phyloP scores from a whole-genome alignment of 2,113 vertebrate genomes.

The Myrmecobius fasciatus region DNA sequence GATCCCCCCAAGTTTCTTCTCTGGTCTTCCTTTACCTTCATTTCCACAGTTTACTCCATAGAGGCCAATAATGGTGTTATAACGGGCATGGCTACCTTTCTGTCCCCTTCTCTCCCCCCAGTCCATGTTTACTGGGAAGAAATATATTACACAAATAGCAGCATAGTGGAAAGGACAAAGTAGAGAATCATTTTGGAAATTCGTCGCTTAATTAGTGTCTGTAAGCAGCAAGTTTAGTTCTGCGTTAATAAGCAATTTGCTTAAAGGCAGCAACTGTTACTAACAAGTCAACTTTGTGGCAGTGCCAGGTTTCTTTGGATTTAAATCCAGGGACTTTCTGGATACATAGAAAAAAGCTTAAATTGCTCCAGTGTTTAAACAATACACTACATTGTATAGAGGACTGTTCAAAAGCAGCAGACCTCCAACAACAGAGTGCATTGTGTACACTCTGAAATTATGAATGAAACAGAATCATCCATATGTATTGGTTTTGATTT shows the following conservation, averaged over 20 bases:
- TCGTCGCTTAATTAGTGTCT: conserved; percentile 63
- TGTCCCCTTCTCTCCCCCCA: neutral
- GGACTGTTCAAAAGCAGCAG: conserved; percentile 67
- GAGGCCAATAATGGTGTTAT: no score
- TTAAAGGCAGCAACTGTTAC: conserved; percentile 81
- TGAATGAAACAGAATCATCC: conserved; percentile 79
- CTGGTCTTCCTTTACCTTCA: neutral
- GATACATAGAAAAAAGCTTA: conserved; percentile 79
- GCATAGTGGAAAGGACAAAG: conserved; percentile 30
- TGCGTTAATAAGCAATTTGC: conserved; percentile 80
- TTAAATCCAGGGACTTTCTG: conserved; percentile 82
- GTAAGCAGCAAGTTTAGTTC: conserved; percentile 57
- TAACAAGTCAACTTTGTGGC: conserved; percentile 79
- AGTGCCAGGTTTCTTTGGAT: conserved; percentile 80
- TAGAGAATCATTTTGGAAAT: conserved; percentile 39
- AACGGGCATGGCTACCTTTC: neutral
- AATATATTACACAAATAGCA: conserved; percentile 28
- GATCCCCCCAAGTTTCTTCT: neutral
- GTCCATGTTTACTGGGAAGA: neutral
- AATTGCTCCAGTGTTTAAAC: conserved; percentile 78
- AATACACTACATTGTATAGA: conserved; percentile 77
- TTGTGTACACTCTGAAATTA: conserved; percentile 73
- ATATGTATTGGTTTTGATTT: conserved; percentile 71
- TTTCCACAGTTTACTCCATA: neutral
- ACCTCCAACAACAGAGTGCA: conserved; percentile 68